Percentiles rank a stretch among this genome's conserved stretches.
phyloP scores from a whole-genome alignment of 1,140 invertebrate genomes.

The Drosophila auraria region DNA sequence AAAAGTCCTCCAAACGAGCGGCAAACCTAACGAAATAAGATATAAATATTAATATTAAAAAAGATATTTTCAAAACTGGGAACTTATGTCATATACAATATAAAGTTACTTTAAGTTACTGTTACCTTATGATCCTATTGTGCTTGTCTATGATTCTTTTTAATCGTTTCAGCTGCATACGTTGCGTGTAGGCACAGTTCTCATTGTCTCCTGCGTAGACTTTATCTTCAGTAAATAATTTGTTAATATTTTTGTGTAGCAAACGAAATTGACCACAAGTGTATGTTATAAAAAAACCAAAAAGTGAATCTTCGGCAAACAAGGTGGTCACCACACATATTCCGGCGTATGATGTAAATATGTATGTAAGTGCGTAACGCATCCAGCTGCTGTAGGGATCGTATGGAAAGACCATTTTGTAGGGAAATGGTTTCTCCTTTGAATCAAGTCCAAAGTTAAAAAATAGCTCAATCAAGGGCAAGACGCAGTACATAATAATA shows the following conservation, averaged over 20 bases:
- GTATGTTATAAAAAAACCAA: conserved; percentile 80
- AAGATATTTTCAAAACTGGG: not conserved
- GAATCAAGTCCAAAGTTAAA: conserved; percentile 30
- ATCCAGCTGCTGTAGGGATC: conserved; percentile 63
- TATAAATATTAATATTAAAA: no score
- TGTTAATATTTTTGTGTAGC: conserved; percentile 64
- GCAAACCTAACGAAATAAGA: conserved; percentile 53
- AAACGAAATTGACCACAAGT: conserved; percentile 78
- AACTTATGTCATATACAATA: no score
- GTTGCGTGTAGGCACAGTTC: not conserved
- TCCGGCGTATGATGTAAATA: conserved; percentile 78
- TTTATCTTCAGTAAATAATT: conserved; percentile 23
- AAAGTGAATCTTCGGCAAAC: conserved; percentile 80
- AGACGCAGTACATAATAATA: conserved; percentile 77
- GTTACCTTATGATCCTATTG: conserved; percentile 63
- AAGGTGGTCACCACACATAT: conserved; percentile 83
- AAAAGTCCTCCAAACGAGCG: conserved; percentile 68
- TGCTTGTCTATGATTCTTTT: conserved; percentile 58
- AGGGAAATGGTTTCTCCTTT: conserved; percentile 75
- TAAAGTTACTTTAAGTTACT: not conserved
- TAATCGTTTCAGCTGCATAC: conserved; percentile 28
- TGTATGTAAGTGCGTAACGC: conserved; percentile 67
- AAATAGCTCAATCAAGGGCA: conserved; percentile 73
- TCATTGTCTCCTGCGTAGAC: not conserved
- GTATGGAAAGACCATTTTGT: conserved; percentile 80